phyloP scores from a whole-genome alignment of 35 echinoderm and acorn worm species.

The Chiridota heheva region DNA sequence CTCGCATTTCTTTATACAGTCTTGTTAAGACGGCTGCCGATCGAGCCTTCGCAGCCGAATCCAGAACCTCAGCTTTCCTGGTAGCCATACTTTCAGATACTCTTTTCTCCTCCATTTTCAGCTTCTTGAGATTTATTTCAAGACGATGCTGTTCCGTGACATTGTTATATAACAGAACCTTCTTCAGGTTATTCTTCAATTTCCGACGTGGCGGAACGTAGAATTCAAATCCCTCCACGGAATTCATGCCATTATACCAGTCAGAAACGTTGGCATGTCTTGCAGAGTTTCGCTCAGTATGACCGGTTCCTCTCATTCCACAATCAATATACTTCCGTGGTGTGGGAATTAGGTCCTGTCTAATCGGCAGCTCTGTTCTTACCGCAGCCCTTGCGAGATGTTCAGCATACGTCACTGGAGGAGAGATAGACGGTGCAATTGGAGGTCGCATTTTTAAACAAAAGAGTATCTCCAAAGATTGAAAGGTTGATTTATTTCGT shows the following conservation, averaged over 20 bases:
- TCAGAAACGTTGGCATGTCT: conserved; percentile 17
- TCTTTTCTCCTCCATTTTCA: conserved; percentile 26
- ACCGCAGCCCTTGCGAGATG: conserved; percentile 10
- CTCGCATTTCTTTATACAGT: background rate
- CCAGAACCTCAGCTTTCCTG: conserved; percentile 10
- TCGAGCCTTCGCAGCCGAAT: background rate
- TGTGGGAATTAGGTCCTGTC: conserved; percentile 10
- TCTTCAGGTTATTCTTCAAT: conserved; percentile 21
- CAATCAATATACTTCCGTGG: conserved; percentile 25
- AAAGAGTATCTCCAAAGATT: no score
- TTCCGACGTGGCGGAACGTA: background rate
- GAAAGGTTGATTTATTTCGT: no score
- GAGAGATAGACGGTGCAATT: no score
- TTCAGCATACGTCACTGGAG: no score
- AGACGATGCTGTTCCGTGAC: conserved; percentile 6
- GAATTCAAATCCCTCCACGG: background rate
- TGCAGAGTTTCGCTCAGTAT: no score
- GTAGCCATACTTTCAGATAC: conserved; percentile 8
- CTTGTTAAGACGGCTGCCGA: background rate
- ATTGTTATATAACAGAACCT: conserved; percentile 18
- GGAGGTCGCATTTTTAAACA: no score
- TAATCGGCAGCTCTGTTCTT: background rate
- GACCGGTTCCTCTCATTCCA: background rate
- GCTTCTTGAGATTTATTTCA: conserved; percentile 11
- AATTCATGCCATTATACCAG: background rate